A percentile compares a stretch with the other conserved stretches of the same genome.
Evolutionary conservation across 2,113 vertebrate species (phyloP).

Genomic region (Neodon shergylaensis): DNA sequence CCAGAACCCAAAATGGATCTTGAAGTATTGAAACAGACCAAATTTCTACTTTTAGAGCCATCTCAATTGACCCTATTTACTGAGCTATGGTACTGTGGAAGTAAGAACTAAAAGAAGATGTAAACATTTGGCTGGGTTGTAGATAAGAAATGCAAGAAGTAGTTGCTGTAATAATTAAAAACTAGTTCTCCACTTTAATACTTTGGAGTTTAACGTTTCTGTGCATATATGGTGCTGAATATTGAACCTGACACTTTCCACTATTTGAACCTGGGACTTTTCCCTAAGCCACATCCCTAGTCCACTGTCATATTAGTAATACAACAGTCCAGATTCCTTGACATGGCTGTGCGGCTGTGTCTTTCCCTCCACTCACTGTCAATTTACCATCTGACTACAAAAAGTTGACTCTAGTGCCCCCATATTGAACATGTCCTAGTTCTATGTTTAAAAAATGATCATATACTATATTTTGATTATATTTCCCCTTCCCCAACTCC

Average conservation of each 20-base stretch:
- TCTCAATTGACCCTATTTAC: constrained; percentile 26
- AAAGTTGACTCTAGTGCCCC: not conserved
- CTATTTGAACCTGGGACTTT: not conserved
- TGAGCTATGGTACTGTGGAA: not conserved
- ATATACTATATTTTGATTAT: not conserved
- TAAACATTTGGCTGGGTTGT: not conserved
- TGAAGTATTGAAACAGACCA: not conserved
- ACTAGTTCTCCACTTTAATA: not conserved
- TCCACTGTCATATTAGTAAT: constrained; percentile 16
- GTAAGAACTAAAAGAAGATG: not conserved
- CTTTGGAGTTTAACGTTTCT: not conserved
- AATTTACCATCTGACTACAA: not conserved
- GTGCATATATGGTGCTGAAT: not conserved
- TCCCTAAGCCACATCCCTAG: not conserved
- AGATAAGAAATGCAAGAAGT: constrained; percentile 13
- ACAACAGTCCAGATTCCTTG: not conserved
- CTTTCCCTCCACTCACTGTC: not conserved
- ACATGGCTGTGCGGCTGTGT: not conserved
- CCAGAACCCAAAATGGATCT: not conserved
- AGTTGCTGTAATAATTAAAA: not conserved
- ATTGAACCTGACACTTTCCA: not conserved
- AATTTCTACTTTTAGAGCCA: constrained; percentile 2
- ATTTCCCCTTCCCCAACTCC: not conserved
- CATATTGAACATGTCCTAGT: not conserved
- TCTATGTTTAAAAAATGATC: not conserved